A percentile compares a stretch with the other conserved stretches of the same genome.
phyloP scores from a whole-genome alignment of 2,797 vertebrate genomes.

The Erpetoichthys calabaricus region DNA sequence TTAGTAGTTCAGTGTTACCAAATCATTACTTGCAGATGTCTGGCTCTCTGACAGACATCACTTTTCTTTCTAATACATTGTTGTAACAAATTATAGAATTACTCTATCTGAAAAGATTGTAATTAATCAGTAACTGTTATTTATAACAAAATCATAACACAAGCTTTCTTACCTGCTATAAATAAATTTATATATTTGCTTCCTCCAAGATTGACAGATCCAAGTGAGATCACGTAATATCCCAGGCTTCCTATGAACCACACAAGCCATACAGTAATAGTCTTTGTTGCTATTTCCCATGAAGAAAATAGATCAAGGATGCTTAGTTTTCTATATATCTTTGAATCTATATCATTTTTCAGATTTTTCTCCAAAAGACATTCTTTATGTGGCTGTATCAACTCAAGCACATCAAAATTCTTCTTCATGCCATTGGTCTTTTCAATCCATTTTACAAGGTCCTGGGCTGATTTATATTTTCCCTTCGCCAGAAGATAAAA shows the following conservation, averaged over 20 bases:
- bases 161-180: slow-evolving; percentile 58
- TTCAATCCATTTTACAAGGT: slow-evolving; percentile 62
- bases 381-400: slow-evolving; percentile 37
- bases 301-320: slow-evolving; percentile 69
- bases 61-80: too few species aligned
- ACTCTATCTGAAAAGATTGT: too few species aligned
- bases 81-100: too few species aligned
- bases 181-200: slow-evolving; percentile 83
- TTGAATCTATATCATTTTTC: slow-evolving; percentile 14
- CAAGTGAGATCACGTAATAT: slow-evolving; percentile 79
- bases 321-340: slow-evolving; percentile 48
- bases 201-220: slow-evolving; percentile 72
- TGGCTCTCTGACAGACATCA: too few species aligned
- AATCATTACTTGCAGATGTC: too few species aligned
- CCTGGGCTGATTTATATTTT: slow-evolving; percentile 57
- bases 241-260: slow-evolving; percentile 88
- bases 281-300: slow-evolving; percentile 64
- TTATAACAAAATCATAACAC: neutral
- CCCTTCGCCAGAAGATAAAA: slow-evolving; percentile 80
- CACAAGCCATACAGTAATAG: slow-evolving; percentile 74
- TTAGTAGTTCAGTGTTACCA: too few species aligned
- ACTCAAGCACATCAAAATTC: slow-evolving; percentile 54
- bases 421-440: slow-evolving; percentile 54
- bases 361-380: slow-evolving; percentile 10
- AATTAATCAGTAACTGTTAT: too few species aligned